These are phyloP conservation scores for Hypotaenidia okinawae DNA, from an alignment of 2,797 vertebrate species.

Conservation along the genomic window DNA sequence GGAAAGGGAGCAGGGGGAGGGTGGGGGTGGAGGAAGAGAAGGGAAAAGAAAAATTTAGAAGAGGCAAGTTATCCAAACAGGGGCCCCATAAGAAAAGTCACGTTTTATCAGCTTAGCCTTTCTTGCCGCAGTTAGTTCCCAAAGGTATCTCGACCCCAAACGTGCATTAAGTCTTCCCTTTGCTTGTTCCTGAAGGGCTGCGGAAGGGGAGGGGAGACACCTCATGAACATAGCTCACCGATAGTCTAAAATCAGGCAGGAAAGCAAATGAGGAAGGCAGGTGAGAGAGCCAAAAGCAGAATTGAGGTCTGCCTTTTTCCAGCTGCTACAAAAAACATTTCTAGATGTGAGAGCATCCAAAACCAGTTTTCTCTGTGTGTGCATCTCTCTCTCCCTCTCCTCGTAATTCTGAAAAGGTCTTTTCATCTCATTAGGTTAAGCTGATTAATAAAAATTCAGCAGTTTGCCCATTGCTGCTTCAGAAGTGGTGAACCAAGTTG, in stretches of 20 bases:
- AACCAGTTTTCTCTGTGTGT: slow-evolving; percentile 5
- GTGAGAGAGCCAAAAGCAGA: slow-evolving; percentile 39
- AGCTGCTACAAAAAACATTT: slow-evolving; percentile 15
- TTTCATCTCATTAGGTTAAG: slow-evolving; percentile 97
- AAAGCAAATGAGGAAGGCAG: not conserved
- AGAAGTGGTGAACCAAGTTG: slow-evolving; percentile 79
- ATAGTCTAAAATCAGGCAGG: slow-evolving; percentile 10
- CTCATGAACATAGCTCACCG: not conserved
- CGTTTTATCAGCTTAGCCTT: slow-evolving; percentile 75
- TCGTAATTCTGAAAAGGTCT: slow-evolving; percentile 84
- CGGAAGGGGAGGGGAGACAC: not conserved
- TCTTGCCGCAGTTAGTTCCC: slow-evolving; percentile 66
- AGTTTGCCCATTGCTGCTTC: slow-evolving; percentile 81
- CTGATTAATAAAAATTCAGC: slow-evolving; percentile 96
- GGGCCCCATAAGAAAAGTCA: slow-evolving; percentile 63
- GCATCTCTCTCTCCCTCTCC: not conserved
- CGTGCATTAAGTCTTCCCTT: slow-evolving; percentile 58
- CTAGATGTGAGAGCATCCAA: slow-evolving; percentile 42
- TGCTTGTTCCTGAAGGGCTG: not conserved
- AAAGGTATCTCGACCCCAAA: slow-evolving; percentile 45
- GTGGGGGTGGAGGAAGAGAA: not conserved
- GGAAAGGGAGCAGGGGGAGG: not conserved
- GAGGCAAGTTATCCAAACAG: slow-evolving; percentile 77
- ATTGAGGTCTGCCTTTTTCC: not conserved
- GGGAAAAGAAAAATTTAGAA: slow-evolving; percentile 68